A percentile compares a stretch with the other conserved stretches of the same genome.
These are phyloP conservation scores for Morinoia aosen DNA, from an alignment of 2,888 invertebrate genomes.

Conservation along the genomic window DNA sequence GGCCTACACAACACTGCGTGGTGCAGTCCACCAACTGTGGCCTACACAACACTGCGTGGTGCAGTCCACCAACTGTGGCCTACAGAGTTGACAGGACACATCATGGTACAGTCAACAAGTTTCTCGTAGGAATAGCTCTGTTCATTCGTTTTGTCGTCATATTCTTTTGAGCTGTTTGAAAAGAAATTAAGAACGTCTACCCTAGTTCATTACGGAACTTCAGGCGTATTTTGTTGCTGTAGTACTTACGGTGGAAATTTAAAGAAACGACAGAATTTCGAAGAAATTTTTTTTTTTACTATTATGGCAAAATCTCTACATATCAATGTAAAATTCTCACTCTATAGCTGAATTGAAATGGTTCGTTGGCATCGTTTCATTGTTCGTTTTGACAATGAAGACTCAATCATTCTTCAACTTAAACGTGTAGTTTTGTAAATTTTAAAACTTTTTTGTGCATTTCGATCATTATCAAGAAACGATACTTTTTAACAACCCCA, in stretches of 20 bases:
- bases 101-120: neutral
- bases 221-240: neutral
- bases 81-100: neutral
- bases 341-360: neutral
- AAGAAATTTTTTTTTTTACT: neutral
- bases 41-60: too few species aligned
- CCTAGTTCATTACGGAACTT: neutral
- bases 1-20: too few species aligned
- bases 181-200: neutral
- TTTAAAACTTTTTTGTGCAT: too few species aligned
- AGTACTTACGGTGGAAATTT: neutral
- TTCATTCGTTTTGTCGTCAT: neutral
- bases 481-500: too few species aligned
- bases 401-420: neutral
- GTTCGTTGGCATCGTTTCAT: neutral
- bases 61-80: too few species aligned
- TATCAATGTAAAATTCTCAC: neutral
- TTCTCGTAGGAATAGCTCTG: neutral
- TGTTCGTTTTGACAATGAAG: neutral
- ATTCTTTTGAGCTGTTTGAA: neutral
- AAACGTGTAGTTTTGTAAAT: too few species aligned
- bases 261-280: neutral
- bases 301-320: neutral
- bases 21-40: too few species aligned
- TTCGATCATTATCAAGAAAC: too few species aligned